Evolutionary conservation across 2,797 vertebrate genomes (phyloP).

Genomic region (Coregonus ussuriensis): DNA sequence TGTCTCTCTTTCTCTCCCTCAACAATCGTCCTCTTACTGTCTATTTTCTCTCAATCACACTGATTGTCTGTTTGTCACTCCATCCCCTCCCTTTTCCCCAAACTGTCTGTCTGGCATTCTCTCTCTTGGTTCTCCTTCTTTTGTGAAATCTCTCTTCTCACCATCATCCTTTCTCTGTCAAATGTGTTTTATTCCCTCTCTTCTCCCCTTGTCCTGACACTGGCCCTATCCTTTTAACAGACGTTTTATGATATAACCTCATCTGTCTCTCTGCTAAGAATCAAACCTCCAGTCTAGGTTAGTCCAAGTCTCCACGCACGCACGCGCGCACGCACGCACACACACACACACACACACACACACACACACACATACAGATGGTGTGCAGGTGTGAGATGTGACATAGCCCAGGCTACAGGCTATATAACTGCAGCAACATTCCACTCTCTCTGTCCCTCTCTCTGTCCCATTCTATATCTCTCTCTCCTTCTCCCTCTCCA

Average conservation of each 20-base stretch:
- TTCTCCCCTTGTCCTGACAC: conserved; percentile 1
- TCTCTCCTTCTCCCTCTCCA: no score
- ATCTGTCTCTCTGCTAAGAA: conserved; percentile 27
- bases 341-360: not conserved
- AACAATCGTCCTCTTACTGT: not conserved
- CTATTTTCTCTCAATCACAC: not conserved
- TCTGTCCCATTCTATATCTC: not conserved
- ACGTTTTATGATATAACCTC: conserved; percentile 42
- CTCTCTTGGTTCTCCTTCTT: not conserved
- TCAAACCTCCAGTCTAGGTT: no score
- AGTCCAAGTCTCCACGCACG: conserved; percentile 23
- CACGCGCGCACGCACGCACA: conserved; percentile 2
- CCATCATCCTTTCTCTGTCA: not conserved
- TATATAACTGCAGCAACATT: conserved; percentile 32
- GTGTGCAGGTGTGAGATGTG: conserved; percentile 56
- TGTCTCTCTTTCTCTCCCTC: not conserved
- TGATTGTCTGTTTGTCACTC: conserved; percentile 2
- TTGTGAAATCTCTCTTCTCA: not conserved
- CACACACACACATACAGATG: conserved; percentile 30
- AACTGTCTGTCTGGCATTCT: not conserved
- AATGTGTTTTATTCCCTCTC: not conserved
- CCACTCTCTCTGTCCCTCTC: conserved; percentile 9
- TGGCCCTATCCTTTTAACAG: conserved; percentile 25
- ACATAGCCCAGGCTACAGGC: conserved; percentile 45
- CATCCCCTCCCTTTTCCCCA: not conserved